Evolutionary conservation across 2,113 vertebrate species (phyloP).

Genomic region (Dascyllus trimaculatus): DNA sequence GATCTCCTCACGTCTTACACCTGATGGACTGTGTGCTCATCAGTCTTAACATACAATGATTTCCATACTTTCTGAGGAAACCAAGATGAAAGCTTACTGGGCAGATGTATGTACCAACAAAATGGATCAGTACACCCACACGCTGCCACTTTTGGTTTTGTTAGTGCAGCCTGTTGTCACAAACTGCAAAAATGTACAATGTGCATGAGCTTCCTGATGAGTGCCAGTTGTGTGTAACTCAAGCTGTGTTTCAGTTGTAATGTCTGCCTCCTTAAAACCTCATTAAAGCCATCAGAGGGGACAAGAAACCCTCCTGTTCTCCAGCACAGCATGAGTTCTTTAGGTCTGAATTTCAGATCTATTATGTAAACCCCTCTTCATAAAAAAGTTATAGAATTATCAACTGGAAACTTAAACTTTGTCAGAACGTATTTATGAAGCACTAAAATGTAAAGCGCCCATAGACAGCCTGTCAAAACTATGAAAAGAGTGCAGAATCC

Average conservation of each 20-base stretch:
- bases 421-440: slow-evolving; percentile 51
- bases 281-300: slow-evolving; percentile 17
- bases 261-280: slow-evolving; percentile 1
- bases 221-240: background rate
- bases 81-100: too few species aligned
- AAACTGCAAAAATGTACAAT: background rate
- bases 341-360: slow-evolving; percentile 23
- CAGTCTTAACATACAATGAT: background rate
- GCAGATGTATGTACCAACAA: too few species aligned
- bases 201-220: background rate
- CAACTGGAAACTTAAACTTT: slow-evolving; percentile 15
- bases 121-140: too few species aligned
- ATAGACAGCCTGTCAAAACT: slow-evolving; percentile 25
- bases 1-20: background rate
- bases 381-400: slow-evolving; percentile 53
- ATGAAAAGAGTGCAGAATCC: background rate
- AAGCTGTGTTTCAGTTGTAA: slow-evolving; percentile 14
- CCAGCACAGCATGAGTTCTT: background rate
- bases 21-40: background rate
- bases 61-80: too few species aligned
- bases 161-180: too few species aligned
- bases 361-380: slow-evolving; percentile 39
- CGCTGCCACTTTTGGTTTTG: too few species aligned
- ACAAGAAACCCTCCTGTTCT: slow-evolving; percentile 10
- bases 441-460: slow-evolving; percentile 42